Base-by-base conservation (phyloP, 2,888 invertebrate species). In the Apamea sordens region DNA sequence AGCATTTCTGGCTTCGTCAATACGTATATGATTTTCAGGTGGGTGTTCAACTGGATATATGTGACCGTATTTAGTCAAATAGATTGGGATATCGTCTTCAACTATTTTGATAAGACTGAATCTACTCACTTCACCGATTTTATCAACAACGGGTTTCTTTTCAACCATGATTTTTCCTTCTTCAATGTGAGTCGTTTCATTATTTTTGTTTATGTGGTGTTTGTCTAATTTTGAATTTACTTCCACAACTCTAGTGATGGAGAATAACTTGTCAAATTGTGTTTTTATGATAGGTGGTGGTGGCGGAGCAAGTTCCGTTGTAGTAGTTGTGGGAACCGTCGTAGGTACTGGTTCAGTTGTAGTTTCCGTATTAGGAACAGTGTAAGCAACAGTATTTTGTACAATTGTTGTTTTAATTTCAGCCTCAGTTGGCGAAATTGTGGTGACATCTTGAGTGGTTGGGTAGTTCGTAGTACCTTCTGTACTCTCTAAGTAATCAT, bases 101-200 rank as follows among this genome's bases (percentile, higher is more conserved):
- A 98, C 97, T 74, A 98, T 97, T 92, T 98, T 98, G 28, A 98
- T 98, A 36, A 97, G 96, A 86, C 98, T 98, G 59, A 97, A 97
- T 86, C 98, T 97, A 92, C 97, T 98, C 0, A 98, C 97, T 93
- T 98, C 98, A 68, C 98, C 98, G 82, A 98, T 97, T 95, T 97
- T 97, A 89, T 98, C 97, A 2, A 97, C 90, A 28, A 97, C 97
- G 0, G 98, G 97, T 90, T 97, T 95, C 83, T 97, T 97, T 91
- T 98, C 97, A n/a, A 97, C 94, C 90, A 96, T 96, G 2, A 97
- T 94, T 89, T 96, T 93, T 0, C 97, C 96, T 87, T 97, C 96
- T 92, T 97, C 97, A 71, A 97, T 96, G 18, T 95, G 93, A 41
- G 97, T 95, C 2, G 97, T 97, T 91, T 96, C 93, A 85, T 97